phyloP scores from a whole-genome alignment of 2,888 invertebrate species.

The Camponotus fellah region DNA sequence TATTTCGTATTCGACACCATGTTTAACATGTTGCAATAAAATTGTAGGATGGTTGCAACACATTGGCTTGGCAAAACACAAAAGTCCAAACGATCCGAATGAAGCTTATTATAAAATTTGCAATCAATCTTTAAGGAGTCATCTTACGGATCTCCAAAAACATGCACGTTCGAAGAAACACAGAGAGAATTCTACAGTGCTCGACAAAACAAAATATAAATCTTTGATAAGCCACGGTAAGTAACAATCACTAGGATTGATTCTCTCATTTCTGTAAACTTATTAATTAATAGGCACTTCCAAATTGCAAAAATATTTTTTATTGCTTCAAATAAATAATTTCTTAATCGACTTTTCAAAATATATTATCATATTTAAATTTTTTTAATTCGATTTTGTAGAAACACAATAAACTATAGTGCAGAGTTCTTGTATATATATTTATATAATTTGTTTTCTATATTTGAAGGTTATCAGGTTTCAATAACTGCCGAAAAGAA shows the following conservation, averaged over 20 bases:
- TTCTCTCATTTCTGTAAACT: background rate
- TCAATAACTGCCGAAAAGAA: background rate
- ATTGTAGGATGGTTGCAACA: slow-evolving; percentile 3
- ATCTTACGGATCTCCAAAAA: background rate
- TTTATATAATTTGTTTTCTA: background rate
- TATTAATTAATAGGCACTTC: background rate
- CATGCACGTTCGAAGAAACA: background rate
- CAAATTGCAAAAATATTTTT: background rate
- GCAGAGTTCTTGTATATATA: no score
- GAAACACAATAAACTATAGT: no score
- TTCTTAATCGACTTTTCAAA: background rate
- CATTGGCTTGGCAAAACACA: background rate
- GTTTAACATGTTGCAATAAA: no score
- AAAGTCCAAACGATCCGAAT: background rate
- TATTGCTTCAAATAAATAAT: background rate
- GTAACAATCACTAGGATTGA: background rate
- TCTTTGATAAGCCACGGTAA: background rate
- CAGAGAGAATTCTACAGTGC: background rate
- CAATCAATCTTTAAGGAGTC: background rate
- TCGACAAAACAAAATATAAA: background rate
- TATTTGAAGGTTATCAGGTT: background rate
- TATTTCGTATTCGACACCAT: no score
- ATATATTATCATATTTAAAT: no score
- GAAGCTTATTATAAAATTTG: background rate
- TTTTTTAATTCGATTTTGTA: no score